Base-by-base conservation (phyloP, 2,888 invertebrate species). In the Patella ulyssiponensis region DNA sequence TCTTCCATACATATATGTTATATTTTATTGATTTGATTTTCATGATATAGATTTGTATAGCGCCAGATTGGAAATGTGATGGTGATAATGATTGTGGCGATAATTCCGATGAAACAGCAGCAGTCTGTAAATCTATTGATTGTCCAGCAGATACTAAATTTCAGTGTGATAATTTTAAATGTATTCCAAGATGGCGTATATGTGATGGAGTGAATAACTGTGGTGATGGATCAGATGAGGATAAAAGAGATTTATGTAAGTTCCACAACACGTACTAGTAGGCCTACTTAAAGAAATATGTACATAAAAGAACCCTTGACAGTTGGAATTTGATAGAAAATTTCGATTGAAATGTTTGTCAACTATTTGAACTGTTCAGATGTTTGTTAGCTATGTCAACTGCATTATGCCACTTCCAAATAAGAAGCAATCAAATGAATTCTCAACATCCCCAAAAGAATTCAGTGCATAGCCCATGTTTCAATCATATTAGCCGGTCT, bases 171-270 rank as follows among this genome's bases (percentile, higher is more conserved):
- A 90, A 90, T 79, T 82, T 84, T 77, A 88, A 87, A 77, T 91
- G 91, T 80, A 87, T 90, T 77, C 88, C 86, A 1, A 83, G 82
- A 56, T 90, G 90, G 89, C 94, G 94, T 84, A 93, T 96, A 76
- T 97, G 97, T 92, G 96, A 97, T 93, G 95, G 95, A 52, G 92
- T 93, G 75, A 93, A 94, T 86, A 95, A 97, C 88, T 97, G 97
- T 92, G 94, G 93, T 0, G 96, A 96, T 91, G 94, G 93, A n/a
- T 88, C 88, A 0, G 91, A 91, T 81, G 91, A 91, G 76, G 85
- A 86, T 75, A 70, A 52, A 53, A 17, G 33, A 53, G 52, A 17
- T 71, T 44, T 54, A 51, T 53, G 51, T 54, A 20, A 69, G 3
- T 69, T 71, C 23, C 14, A 33, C 33, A 33, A 33, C 33, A 33